A percentile compares a stretch with the other conserved stretches of the same genome.
Evolutionary conservation across 2,113 vertebrate species (phyloP).

Genomic region (Blennius ocellaris): DNA sequence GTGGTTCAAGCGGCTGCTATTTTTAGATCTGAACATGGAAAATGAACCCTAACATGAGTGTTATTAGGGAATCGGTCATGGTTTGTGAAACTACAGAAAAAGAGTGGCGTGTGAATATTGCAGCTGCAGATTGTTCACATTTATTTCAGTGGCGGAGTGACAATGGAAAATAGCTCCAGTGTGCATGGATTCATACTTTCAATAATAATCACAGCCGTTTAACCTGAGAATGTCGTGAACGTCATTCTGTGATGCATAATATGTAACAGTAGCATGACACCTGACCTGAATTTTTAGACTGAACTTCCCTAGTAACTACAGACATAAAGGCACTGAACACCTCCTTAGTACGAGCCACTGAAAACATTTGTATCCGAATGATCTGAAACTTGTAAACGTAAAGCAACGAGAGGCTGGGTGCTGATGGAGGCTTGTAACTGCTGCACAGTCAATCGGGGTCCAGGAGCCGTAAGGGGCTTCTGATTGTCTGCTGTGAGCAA

Average conservation of each 20-base stretch:
- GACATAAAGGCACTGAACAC: background rate
- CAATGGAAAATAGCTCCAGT: background rate
- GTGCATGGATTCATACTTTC: background rate
- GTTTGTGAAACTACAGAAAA: background rate
- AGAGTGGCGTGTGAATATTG: background rate
- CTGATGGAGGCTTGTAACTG: conserved; percentile 5
- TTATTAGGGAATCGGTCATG: conserved; percentile 39
- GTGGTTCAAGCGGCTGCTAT: conserved; percentile 63
- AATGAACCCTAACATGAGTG: conserved; percentile 51
- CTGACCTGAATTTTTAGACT: conserved; percentile 5
- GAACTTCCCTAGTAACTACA: background rate
- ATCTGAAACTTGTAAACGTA: background rate
- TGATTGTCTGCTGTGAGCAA: conserved; percentile 55
- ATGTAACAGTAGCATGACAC: conserved; percentile 20
- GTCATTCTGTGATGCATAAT: too few species aligned
- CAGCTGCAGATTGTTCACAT: background rate
- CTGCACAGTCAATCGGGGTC: conserved; percentile 19
- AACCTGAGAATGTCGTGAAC: conserved; percentile 6
- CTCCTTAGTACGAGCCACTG: background rate
- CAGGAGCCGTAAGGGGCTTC: conserved; percentile 13
- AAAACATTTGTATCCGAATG: conserved; percentile 5
- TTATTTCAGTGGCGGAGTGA: background rate
- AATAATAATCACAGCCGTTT: background rate
- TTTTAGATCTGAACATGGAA: conserved; percentile 67
- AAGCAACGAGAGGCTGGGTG: conserved; percentile 3